Evolutionary conservation across 35 echinoderm and acorn worm species (phyloP).

Genomic region (Apostichopus parvimensis): DNA sequence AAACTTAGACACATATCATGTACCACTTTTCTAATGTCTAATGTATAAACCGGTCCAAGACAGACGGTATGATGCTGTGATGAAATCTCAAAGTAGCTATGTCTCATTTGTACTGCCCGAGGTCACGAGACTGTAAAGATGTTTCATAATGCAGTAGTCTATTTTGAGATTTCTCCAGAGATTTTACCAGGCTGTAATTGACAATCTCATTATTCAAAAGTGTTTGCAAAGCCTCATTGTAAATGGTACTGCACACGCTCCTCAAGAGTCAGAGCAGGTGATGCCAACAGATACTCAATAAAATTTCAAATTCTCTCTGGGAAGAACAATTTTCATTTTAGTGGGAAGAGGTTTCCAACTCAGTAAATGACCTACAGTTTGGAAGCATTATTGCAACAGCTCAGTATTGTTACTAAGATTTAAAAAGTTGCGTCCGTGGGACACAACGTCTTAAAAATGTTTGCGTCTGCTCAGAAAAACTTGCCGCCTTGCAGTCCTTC

Average conservation of each 20-base stretch:
- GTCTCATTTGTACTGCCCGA: not conserved
- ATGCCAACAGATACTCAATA: not conserved
- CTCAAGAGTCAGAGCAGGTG: not conserved
- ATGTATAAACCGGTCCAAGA: too few relatives aligned
- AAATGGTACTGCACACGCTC: not conserved
- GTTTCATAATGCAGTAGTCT: constrained; percentile 13
- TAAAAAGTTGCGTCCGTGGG: too few relatives aligned
- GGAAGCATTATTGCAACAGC: too few relatives aligned
- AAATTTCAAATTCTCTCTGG: not conserved
- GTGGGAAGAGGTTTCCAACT: not conserved
- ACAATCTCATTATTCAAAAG: constrained; percentile 14
- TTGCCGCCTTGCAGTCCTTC: too few relatives aligned
- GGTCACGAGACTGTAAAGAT: not conserved
- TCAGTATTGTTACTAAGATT: too few relatives aligned
- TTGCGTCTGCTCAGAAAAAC: too few relatives aligned
- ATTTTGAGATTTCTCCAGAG: constrained; percentile 13
- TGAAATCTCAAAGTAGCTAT: not conserved
- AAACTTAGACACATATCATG: too few relatives aligned
- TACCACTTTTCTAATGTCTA: too few relatives aligned
- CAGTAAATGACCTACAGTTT: too few relatives aligned
- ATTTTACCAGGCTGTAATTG: not conserved
- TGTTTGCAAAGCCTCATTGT: not conserved
- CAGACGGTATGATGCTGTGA: too few relatives aligned
- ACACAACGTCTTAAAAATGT: too few relatives aligned
- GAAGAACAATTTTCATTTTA: not conserved